Evolutionary conservation across 30 jellyfish, hydroid and myxozoan species (phyloP).

Genomic region (Sanderia malayensis): DNA sequence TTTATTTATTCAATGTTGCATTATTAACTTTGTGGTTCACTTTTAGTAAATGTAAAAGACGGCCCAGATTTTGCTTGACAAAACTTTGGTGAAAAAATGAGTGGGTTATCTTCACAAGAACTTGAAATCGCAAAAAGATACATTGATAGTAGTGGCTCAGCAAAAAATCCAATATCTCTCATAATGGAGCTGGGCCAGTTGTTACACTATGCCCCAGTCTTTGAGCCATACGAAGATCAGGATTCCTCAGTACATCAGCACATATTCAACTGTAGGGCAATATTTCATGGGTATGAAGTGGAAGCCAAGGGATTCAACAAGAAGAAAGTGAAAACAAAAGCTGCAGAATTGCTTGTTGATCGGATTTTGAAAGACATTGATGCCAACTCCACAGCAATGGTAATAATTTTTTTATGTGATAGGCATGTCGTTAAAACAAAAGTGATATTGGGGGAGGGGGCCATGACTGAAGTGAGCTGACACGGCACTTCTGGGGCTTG

Average conservation of each 20-base stretch:
- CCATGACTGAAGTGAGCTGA: too few species aligned
- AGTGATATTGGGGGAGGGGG: too few species aligned
- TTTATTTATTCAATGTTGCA: too few species aligned
- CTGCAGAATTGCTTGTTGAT: slow-evolving; percentile 9
- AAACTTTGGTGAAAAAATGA: slow-evolving; percentile 1
- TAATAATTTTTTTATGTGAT: too few species aligned
- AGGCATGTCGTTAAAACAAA: too few species aligned
- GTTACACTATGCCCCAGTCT: slow-evolving; percentile 25
- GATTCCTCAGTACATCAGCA: slow-evolving; percentile 39
- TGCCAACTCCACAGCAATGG: too few species aligned
- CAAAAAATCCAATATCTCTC: slow-evolving; percentile 31
- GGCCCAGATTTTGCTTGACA: too few species aligned
- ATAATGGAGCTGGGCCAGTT: slow-evolving; percentile 48
- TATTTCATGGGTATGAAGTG: background rate
- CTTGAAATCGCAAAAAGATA: slow-evolving; percentile 7
- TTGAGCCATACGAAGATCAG: slow-evolving; percentile 13
- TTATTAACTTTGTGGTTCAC: too few species aligned
- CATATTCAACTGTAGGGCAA: slow-evolving; percentile 10
- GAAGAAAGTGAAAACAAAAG: slow-evolving; percentile 39
- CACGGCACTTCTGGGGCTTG: too few species aligned
- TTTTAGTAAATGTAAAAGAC: too few species aligned
- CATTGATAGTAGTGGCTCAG: background rate
- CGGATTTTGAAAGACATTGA: too few species aligned
- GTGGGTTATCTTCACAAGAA: background rate
- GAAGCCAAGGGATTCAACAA: slow-evolving; percentile 24